Conservation (phyloP, 2,888 invertebrate species). For the Drosophila anomelani region DNA sequence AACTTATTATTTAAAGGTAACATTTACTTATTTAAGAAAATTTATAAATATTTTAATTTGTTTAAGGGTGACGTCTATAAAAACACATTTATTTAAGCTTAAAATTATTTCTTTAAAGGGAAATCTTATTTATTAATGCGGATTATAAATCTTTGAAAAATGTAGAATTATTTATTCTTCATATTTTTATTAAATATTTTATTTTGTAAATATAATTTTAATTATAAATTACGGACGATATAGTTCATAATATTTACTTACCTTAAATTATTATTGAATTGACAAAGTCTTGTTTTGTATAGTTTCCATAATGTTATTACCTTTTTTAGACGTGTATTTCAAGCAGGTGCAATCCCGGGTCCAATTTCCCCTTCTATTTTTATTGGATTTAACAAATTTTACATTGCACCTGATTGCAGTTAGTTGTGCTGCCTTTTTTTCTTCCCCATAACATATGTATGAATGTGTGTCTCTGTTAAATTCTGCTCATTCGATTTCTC, state of each 20-base stretch:
- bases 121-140: background rate
- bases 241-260: too few species aligned
- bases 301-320: too few species aligned
- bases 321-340: background rate
- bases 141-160: background rate
- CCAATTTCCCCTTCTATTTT: background rate
- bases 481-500: conserved; percentile 24
- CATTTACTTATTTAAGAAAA: background rate
- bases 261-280: too few species aligned
- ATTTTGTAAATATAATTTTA: too few species aligned
- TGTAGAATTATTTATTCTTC: background rate
- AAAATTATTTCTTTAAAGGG: too few species aligned
- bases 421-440: conserved; percentile 1
- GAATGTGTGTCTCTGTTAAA: conserved; percentile 15
- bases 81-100: background rate
- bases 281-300: background rate
- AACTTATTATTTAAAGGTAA: background rate
- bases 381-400: conserved; percentile 5
- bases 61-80: background rate
- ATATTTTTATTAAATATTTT: too few species aligned
- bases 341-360: background rate
- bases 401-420: conserved; percentile 28
- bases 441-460: background rate
- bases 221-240: too few species aligned
- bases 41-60: background rate